Base-by-base conservation (phyloP, 2,113 vertebrate species). In the Conger conger region DNA sequence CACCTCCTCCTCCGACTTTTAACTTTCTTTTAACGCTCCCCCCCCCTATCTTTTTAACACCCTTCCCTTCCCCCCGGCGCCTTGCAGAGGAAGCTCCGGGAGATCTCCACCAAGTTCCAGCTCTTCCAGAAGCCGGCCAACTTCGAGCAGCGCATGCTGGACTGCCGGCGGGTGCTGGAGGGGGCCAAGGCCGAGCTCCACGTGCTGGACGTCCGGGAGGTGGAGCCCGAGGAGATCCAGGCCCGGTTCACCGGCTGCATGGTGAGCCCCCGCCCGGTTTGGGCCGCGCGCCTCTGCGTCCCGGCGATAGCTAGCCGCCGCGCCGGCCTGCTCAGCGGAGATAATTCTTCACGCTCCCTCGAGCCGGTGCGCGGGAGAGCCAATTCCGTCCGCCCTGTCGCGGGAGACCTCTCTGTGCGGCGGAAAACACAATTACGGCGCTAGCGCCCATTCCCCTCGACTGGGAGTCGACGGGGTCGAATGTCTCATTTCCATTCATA, bases 111-210 rank as follows among this genome's bases (percentile, higher is more conserved):
- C 0, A 99, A 99, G 81, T 99, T 97, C 89, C 98, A 99, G 92
- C 96, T 99, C 18, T 99, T 99, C 92, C 98, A 99, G 94, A 99
- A 99, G 89, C 98, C 98, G 20, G 98, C 98, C 1, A 98, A 99
- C 93, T 99, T 99, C 88, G 98, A 99, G 90, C 98, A 99, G 90
- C 97, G 98, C 54, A 99, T 99, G 98, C 85, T 99, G 84, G 98
- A 99, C 88, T 99, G 98, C 86, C 97, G 96, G 87, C 94, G 96
- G 0, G 95, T 99, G 63, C 90, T 99, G 87, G 98, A 99, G 0
- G 94, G 96, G 0, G 98, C 99, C 86, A 96, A 97, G 89, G 93
- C 93, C 0, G 97, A 99, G 82, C 96, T 99, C 73, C 95, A 96
- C 4, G 89, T 99, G 36, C 92, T 99, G 87, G 96, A 97, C 23